A percentile compares a stretch with the other conserved stretches of the same genome.
These are phyloP conservation scores for Tricholauxania praeusta DNA, from an alignment of 2,888 invertebrate species.

Conservation along the genomic window DNA sequence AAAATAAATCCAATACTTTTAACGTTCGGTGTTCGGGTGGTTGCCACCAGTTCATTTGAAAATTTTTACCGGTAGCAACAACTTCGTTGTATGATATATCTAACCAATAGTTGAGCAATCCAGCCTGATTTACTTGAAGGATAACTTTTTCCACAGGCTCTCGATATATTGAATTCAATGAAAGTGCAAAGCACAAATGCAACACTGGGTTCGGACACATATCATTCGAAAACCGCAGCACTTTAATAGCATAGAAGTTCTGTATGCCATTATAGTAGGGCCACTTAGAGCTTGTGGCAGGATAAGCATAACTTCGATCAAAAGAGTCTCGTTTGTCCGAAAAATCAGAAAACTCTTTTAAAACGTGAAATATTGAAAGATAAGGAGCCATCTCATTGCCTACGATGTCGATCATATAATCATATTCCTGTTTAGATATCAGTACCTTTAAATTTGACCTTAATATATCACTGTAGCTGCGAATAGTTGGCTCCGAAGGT, in stretches of 20 bases:
- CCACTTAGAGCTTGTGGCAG: constrained; percentile 24
- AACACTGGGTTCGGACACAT: constrained; percentile 39
- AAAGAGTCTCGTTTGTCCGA: constrained; percentile 27
- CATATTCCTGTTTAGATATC: constrained; percentile 3
- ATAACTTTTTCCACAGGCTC: constrained; percentile 30
- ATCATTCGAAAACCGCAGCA: constrained; percentile 29
- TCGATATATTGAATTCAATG: constrained; percentile 34
- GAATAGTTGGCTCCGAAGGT: constrained; percentile 16
- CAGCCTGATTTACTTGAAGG: constrained; percentile 34
- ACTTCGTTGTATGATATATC: constrained; percentile 37
- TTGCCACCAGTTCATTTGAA: neutral
- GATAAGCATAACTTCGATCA: constrained; percentile 32
- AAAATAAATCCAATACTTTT: constrained; percentile 33
- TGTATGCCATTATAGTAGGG: constrained; percentile 30
- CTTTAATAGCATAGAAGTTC: neutral
- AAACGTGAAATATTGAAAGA: constrained; percentile 12
- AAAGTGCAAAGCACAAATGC: constrained; percentile 33
- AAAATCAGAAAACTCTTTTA: neutral
- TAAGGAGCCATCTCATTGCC: constrained; percentile 4
- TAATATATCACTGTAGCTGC: constrained; percentile 29
- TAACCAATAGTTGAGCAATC: constrained; percentile 40
- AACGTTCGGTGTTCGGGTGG: constrained; percentile 13
- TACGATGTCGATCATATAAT: constrained; percentile 15
- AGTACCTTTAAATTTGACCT: constrained; percentile 32
- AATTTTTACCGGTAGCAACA: constrained; percentile 1